phyloP scores from a whole-genome alignment of 2,888 invertebrate genomes.

The Willowsia nigromaculata region DNA sequence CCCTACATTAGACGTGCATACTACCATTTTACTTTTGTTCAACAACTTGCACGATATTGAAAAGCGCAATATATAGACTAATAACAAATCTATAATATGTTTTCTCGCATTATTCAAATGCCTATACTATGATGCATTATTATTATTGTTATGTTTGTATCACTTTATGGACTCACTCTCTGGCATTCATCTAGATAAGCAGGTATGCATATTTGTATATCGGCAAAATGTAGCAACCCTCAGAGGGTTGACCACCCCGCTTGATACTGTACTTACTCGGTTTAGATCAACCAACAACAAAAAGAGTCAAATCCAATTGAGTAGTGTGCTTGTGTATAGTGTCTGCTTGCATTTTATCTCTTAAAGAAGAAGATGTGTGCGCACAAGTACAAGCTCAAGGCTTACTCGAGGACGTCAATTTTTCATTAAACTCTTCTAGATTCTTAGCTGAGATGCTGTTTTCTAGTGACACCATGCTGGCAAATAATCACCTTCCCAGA shows the following conservation, averaged over 20 bases:
- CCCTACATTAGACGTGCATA: not conserved
- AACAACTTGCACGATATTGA: not conserved
- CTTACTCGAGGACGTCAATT: not conserved
- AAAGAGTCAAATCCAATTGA: not conserved
- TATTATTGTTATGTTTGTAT: not conserved
- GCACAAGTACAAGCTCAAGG: not conserved
- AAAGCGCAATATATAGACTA: not conserved
- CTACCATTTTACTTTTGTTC: not conserved
- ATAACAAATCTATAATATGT: not conserved
- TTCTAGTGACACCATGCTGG: not conserved
- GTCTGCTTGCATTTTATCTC: not conserved
- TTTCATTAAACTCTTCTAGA: not conserved
- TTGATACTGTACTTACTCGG: conserved; percentile 22
- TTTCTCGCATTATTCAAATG: not conserved
- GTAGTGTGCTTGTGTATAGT: not conserved
- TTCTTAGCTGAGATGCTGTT: not conserved
- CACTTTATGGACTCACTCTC: conserved; percentile 42
- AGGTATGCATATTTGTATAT: conserved; percentile 38
- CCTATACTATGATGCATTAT: not conserved
- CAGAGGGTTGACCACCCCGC: conserved; percentile 69
- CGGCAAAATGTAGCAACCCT: conserved; percentile 63
- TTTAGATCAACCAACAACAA: not conserved
- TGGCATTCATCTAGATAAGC: conserved; percentile 45
- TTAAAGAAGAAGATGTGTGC: not conserved
- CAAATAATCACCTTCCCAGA: not conserved